Percentiles rank a stretch among this genome's conserved stretches.
Conservation (phyloP, 53 echinoderm and acorn worm species). For the Echinometra lucunter region DNA sequence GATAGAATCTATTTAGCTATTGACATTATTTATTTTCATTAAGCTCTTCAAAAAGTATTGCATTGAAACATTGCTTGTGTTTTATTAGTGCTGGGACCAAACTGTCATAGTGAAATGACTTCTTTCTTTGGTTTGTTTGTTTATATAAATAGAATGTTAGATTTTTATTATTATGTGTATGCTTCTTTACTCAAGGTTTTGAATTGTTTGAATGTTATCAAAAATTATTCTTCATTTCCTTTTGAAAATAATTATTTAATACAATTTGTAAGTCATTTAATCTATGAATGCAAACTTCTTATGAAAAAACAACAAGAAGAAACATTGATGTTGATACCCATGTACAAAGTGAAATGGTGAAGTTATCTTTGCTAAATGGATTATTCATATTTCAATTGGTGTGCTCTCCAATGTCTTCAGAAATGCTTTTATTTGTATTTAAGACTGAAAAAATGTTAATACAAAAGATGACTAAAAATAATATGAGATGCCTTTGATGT, state of each 20-base stretch:
- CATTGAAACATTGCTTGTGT: slow-evolving; percentile 27
- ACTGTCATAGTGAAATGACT: slow-evolving; percentile 50
- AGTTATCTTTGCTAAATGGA: not conserved
- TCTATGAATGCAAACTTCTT: slow-evolving; percentile 33
- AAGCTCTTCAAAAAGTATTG: slow-evolving; percentile 19
- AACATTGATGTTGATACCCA: not conserved
- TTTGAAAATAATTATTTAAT: slow-evolving; percentile 15
- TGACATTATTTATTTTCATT: slow-evolving; percentile 69
- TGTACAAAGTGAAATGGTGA: slow-evolving; percentile 24
- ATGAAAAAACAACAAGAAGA: too few species aligned
- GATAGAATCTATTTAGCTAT: slow-evolving; percentile 70
- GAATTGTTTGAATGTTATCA: slow-evolving; percentile 32
- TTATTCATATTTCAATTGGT: not conserved
- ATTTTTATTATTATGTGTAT: slow-evolving; percentile 42
- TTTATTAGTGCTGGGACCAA: slow-evolving; percentile 31
- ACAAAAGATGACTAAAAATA: not conserved
- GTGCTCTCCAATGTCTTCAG: not conserved
- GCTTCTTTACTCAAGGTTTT: not conserved
- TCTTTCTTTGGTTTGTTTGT: slow-evolving; percentile 23
- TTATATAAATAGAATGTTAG: slow-evolving; percentile 12
- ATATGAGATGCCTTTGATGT: slow-evolving; percentile 36
- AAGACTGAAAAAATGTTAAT: not conserved
- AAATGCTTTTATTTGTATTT: slow-evolving; percentile 51
- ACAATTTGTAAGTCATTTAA: not conserved
- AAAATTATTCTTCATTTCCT: not conserved